phyloP scores from a whole-genome alignment of 2,797 vertebrate species.

The Scolopax bukidnonensis region DNA sequence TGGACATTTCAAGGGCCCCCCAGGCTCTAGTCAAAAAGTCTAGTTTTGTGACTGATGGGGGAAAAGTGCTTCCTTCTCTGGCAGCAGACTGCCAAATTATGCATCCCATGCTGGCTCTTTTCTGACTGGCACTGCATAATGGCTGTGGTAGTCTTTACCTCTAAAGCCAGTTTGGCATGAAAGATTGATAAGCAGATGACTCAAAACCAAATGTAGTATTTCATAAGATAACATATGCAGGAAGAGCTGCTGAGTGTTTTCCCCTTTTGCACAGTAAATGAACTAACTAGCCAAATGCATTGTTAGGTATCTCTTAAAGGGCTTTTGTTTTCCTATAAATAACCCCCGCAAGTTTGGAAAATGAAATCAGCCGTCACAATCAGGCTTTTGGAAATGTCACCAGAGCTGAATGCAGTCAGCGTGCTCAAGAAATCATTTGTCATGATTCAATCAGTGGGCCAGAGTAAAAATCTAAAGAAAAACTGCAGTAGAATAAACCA shows the following conservation, averaged over 20 bases:
- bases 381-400: slow-evolving; percentile 8
- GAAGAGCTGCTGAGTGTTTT: slow-evolving; percentile 17
- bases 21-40: slow-evolving; percentile 30
- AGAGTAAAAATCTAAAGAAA: slow-evolving; percentile 15
- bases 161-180: slow-evolving; percentile 35
- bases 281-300: slow-evolving; percentile 44
- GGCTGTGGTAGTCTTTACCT: slow-evolving; percentile 4
- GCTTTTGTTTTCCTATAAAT: slow-evolving; percentile 63
- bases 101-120: background rate
- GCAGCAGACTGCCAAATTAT: background rate
- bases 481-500: background rate
- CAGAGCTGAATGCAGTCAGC: slow-evolving; percentile 14
- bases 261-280: slow-evolving; percentile 13
- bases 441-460: background rate
- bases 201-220: slow-evolving; percentile 42
- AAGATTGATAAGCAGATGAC: slow-evolving; percentile 58
- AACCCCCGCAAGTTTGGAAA: slow-evolving; percentile 38
- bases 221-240: slow-evolving; percentile 22
- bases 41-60: slow-evolving; percentile 23
- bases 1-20: slow-evolving; percentile 11
- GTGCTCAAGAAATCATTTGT: slow-evolving; percentile 43
- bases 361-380: slow-evolving; percentile 52
- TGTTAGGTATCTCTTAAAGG: slow-evolving; percentile 29
- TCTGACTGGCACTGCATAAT: background rate
- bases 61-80: slow-evolving; percentile 2